Evolutionary conservation across 2,797 vertebrate species (phyloP).

Genomic region (Falco columbarius): DNA sequence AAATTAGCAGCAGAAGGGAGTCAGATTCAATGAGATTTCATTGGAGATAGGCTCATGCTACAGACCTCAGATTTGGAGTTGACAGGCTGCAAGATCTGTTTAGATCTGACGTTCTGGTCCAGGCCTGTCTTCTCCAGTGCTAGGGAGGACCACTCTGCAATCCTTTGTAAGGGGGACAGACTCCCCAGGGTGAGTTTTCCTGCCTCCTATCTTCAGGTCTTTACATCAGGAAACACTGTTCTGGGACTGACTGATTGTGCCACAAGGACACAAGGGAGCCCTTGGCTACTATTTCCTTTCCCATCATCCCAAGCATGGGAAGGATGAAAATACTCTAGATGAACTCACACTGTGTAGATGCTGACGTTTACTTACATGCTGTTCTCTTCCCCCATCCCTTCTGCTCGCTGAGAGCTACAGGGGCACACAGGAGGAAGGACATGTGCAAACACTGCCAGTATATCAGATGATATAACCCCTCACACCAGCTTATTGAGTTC

Average conservation of each 20-base stretch:
- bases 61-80: background rate
- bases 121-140: background rate
- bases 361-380: background rate
- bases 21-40: constrained; percentile 1
- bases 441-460: background rate
- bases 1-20: background rate
- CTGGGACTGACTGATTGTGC: background rate
- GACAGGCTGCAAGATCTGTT: background rate
- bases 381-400: background rate
- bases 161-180: background rate
- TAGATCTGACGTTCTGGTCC: background rate
- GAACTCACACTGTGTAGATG: background rate
- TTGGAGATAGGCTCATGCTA: background rate
- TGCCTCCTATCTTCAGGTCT: background rate
- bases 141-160: background rate
- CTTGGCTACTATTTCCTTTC: background rate
- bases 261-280: background rate
- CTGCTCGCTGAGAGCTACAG: background rate
- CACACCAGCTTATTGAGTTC: background rate
- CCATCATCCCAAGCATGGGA: background rate
- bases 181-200: background rate
- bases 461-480: background rate
- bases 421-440: background rate
- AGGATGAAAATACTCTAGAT: background rate
- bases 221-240: background rate